Conservation (phyloP, 35 echinoderm and acorn worm genomes). For the Patiria miniata region DNA sequence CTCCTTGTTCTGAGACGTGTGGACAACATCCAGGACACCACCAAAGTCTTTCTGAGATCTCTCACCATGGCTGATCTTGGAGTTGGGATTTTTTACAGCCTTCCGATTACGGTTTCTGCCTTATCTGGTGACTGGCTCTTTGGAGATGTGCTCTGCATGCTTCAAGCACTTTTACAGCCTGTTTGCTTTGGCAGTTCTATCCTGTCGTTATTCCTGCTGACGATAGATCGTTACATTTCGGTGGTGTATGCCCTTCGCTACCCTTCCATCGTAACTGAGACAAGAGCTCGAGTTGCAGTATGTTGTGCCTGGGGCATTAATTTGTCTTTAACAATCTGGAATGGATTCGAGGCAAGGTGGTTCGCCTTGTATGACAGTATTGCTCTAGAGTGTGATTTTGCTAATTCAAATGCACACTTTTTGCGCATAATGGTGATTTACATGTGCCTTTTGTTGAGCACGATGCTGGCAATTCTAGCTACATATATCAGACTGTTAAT, state of each 20-base stretch:
- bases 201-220: neutral
- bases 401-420: too few relatives aligned
- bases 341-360: too few relatives aligned
- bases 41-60: neutral
- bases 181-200: neutral
- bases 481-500: too few relatives aligned
- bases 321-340: too few relatives aligned
- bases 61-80: neutral
- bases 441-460: too few relatives aligned
- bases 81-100: neutral
- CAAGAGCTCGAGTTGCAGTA: too few relatives aligned
- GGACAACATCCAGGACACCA: neutral
- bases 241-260: neutral
- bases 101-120: neutral
- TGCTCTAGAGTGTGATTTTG: too few relatives aligned
- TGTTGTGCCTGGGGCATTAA: too few relatives aligned
- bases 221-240: slow-evolving; percentile 23
- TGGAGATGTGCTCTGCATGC: neutral
- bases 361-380: too few relatives aligned
- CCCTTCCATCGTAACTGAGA: too few relatives aligned
- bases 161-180: neutral
- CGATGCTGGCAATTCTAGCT: too few relatives aligned
- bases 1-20: neutral
- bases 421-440: too few relatives aligned
- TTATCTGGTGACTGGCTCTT: neutral